A percentile compares a stretch with the other conserved stretches of the same genome.
phyloP scores from a whole-genome alignment of 2,888 invertebrate species.

The Amiota mariae region DNA sequence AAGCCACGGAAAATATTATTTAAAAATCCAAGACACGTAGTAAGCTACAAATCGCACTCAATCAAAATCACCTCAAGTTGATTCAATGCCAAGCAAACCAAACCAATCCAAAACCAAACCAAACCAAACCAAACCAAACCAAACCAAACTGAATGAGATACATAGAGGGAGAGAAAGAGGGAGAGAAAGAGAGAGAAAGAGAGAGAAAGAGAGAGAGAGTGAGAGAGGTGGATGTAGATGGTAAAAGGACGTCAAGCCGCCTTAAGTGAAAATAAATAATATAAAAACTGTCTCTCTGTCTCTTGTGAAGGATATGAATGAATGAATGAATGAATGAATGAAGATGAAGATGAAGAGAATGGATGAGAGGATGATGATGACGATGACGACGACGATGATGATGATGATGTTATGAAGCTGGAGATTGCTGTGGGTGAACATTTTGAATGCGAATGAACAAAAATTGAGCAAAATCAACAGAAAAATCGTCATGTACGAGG shows the following conservation, averaged over 20 bases:
- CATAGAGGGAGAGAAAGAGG: too few species aligned
- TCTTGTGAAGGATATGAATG: constrained; percentile 1
- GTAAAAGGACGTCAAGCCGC: background rate
- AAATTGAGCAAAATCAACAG: constrained; percentile 47
- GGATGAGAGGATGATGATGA: constrained; percentile 31
- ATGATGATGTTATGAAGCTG: background rate
- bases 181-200: too few species aligned
- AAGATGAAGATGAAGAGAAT: constrained; percentile 23
- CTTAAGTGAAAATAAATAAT: constrained; percentile 30
- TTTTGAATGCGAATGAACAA: constrained; percentile 20
- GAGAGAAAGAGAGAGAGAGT: too few species aligned
- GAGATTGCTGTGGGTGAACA: background rate
- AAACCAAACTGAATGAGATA: constrained; percentile 46
- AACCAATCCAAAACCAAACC: background rate
- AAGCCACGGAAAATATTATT: constrained; percentile 60
- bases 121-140: constrained; percentile 25
- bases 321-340: constrained; percentile 28
- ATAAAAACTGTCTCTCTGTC: background rate
- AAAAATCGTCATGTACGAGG: constrained; percentile 63
- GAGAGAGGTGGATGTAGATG: too few species aligned
- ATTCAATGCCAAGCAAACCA: constrained; percentile 5
- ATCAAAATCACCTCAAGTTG: constrained; percentile 61
- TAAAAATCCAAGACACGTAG: constrained; percentile 64
- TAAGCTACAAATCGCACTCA: constrained; percentile 64
- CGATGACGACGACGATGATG: constrained; percentile 24